Conservation (phyloP, 2,113 vertebrate genomes). For the Lagopus leucura region DNA sequence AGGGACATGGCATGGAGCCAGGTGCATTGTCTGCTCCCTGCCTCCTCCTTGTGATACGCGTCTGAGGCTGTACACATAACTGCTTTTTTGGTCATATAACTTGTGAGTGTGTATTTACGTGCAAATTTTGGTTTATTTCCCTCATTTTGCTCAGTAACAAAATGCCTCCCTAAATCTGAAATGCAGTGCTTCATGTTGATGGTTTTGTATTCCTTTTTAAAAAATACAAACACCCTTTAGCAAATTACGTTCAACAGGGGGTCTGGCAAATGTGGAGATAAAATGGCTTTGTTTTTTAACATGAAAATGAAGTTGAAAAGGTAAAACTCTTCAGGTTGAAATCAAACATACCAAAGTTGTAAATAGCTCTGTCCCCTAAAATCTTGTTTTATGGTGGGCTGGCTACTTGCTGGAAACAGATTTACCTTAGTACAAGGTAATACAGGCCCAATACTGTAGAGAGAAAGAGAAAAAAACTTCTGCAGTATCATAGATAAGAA, state of each 20-base stretch:
- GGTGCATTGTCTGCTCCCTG: background rate
- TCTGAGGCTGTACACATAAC: background rate
- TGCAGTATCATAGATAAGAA: background rate
- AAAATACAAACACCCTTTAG: background rate
- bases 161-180: background rate
- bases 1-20: constrained; percentile 1
- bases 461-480: background rate
- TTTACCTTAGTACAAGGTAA: background rate
- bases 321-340: background rate
- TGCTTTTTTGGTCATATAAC: background rate
- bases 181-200: background rate
- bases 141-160: background rate
- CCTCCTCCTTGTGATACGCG: background rate
- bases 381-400: background rate
- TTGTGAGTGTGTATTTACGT: background rate
- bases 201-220: background rate
- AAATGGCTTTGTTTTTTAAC: background rate
- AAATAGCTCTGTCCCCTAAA: background rate
- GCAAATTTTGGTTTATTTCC: background rate
- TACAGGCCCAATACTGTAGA: background rate
- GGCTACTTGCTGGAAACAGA: background rate
- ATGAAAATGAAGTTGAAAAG: background rate
- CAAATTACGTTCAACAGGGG: background rate
- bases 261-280: background rate
- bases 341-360: background rate